phyloP scores from a whole-genome alignment of 2,113 vertebrate species.

The Amblyornis subalaris region DNA sequence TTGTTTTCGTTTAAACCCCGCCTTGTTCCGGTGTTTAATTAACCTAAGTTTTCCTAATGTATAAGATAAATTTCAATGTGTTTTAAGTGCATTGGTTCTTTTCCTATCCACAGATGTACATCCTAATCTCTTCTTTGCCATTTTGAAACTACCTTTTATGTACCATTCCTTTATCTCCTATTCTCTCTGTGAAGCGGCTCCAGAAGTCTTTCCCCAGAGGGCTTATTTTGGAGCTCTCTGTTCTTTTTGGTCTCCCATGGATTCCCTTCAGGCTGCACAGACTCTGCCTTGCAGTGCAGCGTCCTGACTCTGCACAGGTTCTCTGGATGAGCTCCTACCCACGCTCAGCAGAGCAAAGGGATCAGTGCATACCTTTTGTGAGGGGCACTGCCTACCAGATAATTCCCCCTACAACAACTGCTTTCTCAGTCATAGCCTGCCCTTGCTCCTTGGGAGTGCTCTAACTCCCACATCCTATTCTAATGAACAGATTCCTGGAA shows the following conservation, averaged over 20 bases:
- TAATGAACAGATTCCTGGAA: not conserved
- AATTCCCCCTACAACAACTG: not conserved
- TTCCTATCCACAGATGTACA: not conserved
- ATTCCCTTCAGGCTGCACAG: not conserved
- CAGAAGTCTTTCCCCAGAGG: not conserved
- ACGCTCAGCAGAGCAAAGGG: not conserved
- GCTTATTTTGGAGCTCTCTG: not conserved
- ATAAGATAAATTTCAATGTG: not conserved
- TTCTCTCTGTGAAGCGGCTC: not conserved
- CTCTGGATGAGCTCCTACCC: not conserved
- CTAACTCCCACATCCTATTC: not conserved
- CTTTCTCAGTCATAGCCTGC: not conserved
- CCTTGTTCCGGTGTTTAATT: not conserved
- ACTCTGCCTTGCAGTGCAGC: not conserved
- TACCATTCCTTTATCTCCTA: not conserved
- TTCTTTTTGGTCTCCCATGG: not conserved
- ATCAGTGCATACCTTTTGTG: not conserved
- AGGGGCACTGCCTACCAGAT: not conserved
- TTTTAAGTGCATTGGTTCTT: not conserved
- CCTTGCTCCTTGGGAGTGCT: not conserved
- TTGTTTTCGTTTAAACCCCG: not conserved
- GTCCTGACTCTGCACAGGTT: not conserved
- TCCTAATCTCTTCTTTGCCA: not conserved
- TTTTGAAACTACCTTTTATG: not conserved
- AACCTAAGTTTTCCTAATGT: not conserved